Evolutionary conservation across 1,140 invertebrate species (phyloP), one percentile per base, ranked within the genome.

Genomic region (Orussus abietinus): DNA sequence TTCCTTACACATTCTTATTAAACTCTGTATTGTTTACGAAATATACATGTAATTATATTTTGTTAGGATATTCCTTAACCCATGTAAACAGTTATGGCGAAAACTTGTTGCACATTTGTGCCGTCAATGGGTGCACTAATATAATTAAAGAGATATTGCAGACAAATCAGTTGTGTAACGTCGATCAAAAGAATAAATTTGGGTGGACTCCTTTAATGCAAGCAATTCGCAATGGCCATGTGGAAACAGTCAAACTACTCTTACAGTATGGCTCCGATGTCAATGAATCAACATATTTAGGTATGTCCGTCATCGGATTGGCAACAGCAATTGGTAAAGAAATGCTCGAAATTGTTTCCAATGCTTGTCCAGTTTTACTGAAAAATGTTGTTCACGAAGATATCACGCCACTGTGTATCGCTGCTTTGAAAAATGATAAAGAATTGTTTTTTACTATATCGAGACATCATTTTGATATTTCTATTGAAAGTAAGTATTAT

Each of bases 171-270:
- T 53, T 14, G 41, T 63, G 37, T 36, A 66, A 57, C 38, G 54
- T 62, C 31, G 64, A 75, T 35, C 48, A 39, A 7, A 64, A 65
- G 54, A 78, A 75, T 55, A 65, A 64, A 51, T 68, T 73, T 47
- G 74, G 75, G 3, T 77, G 75, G 75, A 77, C 75, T 5, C 75
- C 76, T 5, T 40, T 78, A 17, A 77, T 77, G 75, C 68, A 75
- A 47, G 75, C 75, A 3, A 50, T 75, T 42, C 56, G 76, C 32
- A 72, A 73, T 51, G 64, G 63, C 42, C 62, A 77, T 49, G 34
- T 65, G 3, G 45, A 67, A 13, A 64, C 60, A 13, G 69, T 72
- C 2, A 57, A 71, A 46, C 50, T 66, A 11, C 53, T 78, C 3
- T 47, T 77, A 37, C 42, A 62, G n/a, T 47, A 63, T 36, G 56